phyloP scores from a whole-genome alignment of 2,797 vertebrate species.

The Ciconia nigra region DNA sequence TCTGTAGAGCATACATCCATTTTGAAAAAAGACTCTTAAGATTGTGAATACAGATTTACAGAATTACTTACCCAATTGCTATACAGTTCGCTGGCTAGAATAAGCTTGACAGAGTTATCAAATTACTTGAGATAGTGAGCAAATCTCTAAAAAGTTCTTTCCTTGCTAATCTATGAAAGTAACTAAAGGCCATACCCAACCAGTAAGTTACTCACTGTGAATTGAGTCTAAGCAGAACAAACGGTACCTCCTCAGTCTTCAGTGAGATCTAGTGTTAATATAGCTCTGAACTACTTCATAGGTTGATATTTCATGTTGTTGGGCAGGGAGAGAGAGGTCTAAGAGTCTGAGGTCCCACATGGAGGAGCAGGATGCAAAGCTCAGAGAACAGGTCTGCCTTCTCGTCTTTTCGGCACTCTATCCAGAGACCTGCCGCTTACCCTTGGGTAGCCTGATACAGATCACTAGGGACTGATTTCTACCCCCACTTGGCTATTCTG shows the following conservation, averaged over 20 bases:
- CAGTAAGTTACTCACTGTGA: background rate
- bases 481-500: background rate
- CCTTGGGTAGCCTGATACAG: background rate
- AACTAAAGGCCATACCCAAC: background rate
- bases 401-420: rapidly evolving
- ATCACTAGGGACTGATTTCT: background rate
- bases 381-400: background rate
- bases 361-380: background rate
- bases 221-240: background rate
- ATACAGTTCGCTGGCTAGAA: background rate
- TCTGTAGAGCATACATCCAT: background rate
- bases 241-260: background rate
- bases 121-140: background rate
- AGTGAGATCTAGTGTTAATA: background rate
- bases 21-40: background rate
- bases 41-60: background rate
- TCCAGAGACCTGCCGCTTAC: background rate
- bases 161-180: background rate
- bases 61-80: background rate
- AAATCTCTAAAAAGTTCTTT: background rate
- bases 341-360: background rate
- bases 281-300: background rate
- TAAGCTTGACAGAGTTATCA: background rate
- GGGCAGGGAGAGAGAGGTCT: background rate
- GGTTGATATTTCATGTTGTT: background rate